Conservation (phyloP, 2,797 vertebrate species). For the Acestrorhynchus altus region DNA sequence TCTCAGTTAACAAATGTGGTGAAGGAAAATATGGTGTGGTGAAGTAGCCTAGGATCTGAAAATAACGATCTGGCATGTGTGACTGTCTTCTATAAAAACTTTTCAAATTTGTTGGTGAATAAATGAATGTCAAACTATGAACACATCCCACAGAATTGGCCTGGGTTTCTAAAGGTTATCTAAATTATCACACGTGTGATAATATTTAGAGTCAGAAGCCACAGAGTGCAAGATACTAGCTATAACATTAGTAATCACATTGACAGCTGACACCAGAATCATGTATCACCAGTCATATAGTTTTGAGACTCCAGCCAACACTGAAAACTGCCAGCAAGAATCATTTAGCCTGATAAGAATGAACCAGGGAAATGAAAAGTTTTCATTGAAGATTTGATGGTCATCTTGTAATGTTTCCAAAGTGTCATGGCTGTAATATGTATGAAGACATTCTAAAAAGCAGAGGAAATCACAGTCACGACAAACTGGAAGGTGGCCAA, state of each 20-base stretch:
- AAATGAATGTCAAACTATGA: no score
- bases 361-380: slow-evolving; percentile 15
- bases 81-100: no score
- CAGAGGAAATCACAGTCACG: slow-evolving; percentile 14
- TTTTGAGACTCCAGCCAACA: background rate
- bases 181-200: no score
- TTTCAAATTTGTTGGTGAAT: no score
- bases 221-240: background rate
- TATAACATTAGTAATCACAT: background rate
- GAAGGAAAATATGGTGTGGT: no score
- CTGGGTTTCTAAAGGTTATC: no score
- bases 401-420: slow-evolving; percentile 1
- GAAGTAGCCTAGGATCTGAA: no score
- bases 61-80: no score
- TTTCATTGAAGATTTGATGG: slow-evolving; percentile 27
- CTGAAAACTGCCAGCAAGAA: background rate
- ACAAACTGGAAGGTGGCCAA: slow-evolving; percentile 20
- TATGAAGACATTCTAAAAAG: slow-evolving; percentile 7
- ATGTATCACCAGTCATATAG: background rate
- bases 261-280: background rate
- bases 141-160: no score
- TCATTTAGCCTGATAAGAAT: background rate
- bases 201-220: background rate
- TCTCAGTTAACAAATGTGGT: no score
- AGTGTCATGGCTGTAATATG: slow-evolving; percentile 23